Base-by-base conservation (phyloP, 2,797 vertebrate genomes). In the Pseudochaenichthys georgianus region DNA sequence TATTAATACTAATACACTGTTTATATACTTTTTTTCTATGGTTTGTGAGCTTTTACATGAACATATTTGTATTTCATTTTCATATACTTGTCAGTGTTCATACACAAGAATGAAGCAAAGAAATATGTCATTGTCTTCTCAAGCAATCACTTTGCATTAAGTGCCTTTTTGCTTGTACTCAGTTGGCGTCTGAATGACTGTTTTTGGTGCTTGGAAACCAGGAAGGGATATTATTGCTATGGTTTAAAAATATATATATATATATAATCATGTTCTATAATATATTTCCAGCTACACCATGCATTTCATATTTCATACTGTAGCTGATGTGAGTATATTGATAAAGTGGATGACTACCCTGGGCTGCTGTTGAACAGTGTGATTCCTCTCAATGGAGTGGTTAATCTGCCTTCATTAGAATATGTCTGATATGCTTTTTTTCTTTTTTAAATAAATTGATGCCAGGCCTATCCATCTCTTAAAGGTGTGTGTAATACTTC, bases 91-190 rank as follows among this genome's bases (percentile, higher is more conserved):
- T 71, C 48, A 51, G 45, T 81, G 65, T 88, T 85, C 61, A 73
- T 82, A 77, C 79, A 60, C 17, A 42, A 57, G 50, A 82, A 80
- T 82, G 77, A 90, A 85, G 70, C 83, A 75, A 88, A 79, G 73
- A 83, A 84, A 71, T 69, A 42, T 59, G 81, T 78, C n/a, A 70
- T 67, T 72, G 81, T 65, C 48, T 64, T 79, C 64, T 82, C 60
- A 64, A 75, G 61, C 64, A 69, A 71, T 80, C 70, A 87, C 74
- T 90, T 80, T 85, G 76, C 80, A 87, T 87, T 68, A 94, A 95
- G 94, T 95, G 94, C 95, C 94, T 94, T 93, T 93, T 87, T 78
- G 75, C 92, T 91, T 89, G 55, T 84, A 78, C 70, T 63, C 23
- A 75, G 50, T 88, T 84, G 47, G 42, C 38, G 51, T 73, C 34